Conservation (phyloP, 2,797 vertebrate species). For the Neostethus bicornis region DNA sequence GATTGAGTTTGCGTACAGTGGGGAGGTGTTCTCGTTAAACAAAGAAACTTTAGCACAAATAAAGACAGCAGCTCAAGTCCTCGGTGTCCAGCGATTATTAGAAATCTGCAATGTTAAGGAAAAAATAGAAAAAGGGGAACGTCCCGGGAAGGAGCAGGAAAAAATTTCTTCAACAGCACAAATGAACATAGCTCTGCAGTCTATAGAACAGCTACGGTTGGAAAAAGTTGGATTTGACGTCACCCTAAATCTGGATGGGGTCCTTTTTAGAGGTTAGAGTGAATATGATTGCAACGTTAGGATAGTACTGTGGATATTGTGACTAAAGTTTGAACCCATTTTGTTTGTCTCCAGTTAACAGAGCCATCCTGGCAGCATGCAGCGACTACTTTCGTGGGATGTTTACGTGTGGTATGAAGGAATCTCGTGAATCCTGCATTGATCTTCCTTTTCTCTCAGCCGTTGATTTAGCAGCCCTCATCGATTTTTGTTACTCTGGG, state of each 20-base stretch:
- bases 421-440: slow-evolving; percentile 74
- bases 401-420: slow-evolving; percentile 87
- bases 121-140: background rate
- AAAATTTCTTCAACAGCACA: slow-evolving; percentile 39
- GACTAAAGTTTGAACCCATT: background rate
- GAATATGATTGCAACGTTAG: background rate
- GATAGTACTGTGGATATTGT: background rate
- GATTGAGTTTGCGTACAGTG: slow-evolving; percentile 80
- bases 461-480: slow-evolving; percentile 78
- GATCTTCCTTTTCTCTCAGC: slow-evolving; percentile 68
- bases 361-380: slow-evolving; percentile 81
- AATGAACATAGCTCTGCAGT: slow-evolving; percentile 56
- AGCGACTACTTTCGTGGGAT: slow-evolving; percentile 87
- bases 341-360: slow-evolving; percentile 76
- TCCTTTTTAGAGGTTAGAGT: slow-evolving; percentile 71
- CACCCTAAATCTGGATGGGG: slow-evolving; percentile 64
- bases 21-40: slow-evolving; percentile 49
- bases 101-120: slow-evolving; percentile 54
- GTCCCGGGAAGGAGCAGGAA: slow-evolving; percentile 3
- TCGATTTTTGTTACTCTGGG: slow-evolving; percentile 85
- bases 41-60: slow-evolving; percentile 32
- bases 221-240: slow-evolving; percentile 75
- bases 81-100: slow-evolving; percentile 63
- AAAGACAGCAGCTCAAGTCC: slow-evolving; percentile 55
- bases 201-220: slow-evolving; percentile 63